phyloP scores from a whole-genome alignment of 1,140 invertebrate species.

The Aphaenogaster rudis region DNA sequence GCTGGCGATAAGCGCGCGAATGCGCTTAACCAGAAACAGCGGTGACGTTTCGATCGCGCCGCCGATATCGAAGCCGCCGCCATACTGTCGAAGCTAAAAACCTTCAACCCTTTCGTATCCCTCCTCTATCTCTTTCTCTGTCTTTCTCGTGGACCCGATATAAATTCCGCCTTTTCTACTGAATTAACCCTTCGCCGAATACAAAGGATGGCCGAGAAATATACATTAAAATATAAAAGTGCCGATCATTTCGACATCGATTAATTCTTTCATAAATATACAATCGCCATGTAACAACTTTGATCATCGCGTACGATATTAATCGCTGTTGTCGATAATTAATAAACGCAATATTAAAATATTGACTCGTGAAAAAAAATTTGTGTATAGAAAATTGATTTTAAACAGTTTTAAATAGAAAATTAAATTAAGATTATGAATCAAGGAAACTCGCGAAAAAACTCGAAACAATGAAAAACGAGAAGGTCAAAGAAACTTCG shows the following conservation, averaged over 20 bases:
- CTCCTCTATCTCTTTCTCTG: background rate
- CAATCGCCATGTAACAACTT: background rate
- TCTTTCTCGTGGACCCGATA: background rate
- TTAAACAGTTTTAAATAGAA: no score
- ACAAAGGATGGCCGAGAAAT: slow-evolving; percentile 15
- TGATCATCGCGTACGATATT: background rate
- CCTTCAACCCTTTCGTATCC: slow-evolving; percentile 53
- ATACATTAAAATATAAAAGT: background rate
- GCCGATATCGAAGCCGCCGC: slow-evolving; percentile 38
- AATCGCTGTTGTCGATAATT: background rate
- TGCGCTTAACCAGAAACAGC: slow-evolving; percentile 64
- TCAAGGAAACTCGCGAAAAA: background rate
- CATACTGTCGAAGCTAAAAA: slow-evolving; percentile 57
- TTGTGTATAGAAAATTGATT: no score
- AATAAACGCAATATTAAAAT: background rate
- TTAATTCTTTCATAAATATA: background rate
- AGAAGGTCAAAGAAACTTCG: no score
- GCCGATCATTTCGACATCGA: background rate
- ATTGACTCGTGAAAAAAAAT: no score
- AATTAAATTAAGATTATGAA: background rate
- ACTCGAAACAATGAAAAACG: background rate
- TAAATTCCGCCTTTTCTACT: slow-evolving; percentile 26
- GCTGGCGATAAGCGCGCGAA: slow-evolving; percentile 60
- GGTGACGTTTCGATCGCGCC: slow-evolving; percentile 70
- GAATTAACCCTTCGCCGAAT: slow-evolving; percentile 32